phyloP scores from a whole-genome alignment of 2,797 vertebrate species.

The Dipus sagitta region DNA sequence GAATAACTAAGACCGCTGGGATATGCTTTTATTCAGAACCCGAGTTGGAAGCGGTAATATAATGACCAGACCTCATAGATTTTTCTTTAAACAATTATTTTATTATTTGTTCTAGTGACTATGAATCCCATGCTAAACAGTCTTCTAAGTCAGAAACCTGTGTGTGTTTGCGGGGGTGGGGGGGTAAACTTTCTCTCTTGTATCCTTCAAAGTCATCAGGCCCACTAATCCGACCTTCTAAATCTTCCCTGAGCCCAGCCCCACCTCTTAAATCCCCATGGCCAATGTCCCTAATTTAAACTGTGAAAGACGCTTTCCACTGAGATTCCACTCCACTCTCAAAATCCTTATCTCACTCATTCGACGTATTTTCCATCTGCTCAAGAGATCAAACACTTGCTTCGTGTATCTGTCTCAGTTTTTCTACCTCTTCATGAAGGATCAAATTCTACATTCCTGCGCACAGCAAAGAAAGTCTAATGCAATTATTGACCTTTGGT shows the following conservation, averaged over 20 bases:
- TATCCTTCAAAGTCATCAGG: not conserved
- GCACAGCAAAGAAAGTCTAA: not conserved
- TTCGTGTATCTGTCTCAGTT: not conserved
- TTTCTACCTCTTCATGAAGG: not conserved
- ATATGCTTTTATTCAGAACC: constrained; percentile 68
- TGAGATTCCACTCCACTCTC: not conserved
- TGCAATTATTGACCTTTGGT: not conserved
- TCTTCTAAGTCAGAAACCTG: not conserved
- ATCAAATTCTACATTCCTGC: not conserved
- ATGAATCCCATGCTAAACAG: not conserved
- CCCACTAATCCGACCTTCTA: not conserved
- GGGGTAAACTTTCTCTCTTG: not conserved
- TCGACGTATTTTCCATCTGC: not conserved
- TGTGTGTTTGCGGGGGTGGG: not conserved
- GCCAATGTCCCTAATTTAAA: not conserved
- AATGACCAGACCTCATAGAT: constrained; percentile 34
- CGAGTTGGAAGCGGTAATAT: constrained; percentile 40
- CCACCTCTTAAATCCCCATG: not conserved
- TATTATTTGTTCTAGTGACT: constrained; percentile 39
- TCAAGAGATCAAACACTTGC: not conserved
- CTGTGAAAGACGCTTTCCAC: not conserved
- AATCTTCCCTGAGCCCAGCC: not conserved
- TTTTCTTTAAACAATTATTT: not conserved
- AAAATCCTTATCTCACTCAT: not conserved
- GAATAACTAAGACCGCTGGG: constrained; percentile 39